Conservation (phyloP, 2,113 vertebrate genomes). For the Blennius ocellaris region DNA sequence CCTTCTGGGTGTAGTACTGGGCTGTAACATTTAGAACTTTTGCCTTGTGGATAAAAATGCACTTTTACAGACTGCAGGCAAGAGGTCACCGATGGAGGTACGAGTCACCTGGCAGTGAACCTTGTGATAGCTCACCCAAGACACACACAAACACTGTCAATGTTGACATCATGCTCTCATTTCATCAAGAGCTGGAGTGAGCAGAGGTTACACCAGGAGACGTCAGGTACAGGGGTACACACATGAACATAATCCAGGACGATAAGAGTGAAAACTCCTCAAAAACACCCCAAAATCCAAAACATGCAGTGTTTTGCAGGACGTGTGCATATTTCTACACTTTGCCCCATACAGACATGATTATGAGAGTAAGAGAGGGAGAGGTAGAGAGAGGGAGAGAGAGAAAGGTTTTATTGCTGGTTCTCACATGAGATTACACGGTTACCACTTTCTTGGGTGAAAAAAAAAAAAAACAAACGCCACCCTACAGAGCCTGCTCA, state of each 20-base stretch:
- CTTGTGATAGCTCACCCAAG: constrained; percentile 42
- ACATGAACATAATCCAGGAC: constrained; percentile 27
- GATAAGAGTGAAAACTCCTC: constrained; percentile 8
- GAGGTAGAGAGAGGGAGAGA: too few species aligned
- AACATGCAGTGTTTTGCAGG: too few species aligned
- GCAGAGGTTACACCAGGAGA: constrained; percentile 47
- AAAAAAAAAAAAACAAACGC: constrained; percentile 21
- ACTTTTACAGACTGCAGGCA: not conserved
- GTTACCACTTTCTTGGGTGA: constrained; percentile 1
- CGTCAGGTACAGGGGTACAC: constrained; percentile 19
- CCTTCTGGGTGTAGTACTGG: not conserved
- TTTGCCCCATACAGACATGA: not conserved
- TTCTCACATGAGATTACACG: constrained; percentile 28
- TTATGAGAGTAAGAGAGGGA: too few species aligned
- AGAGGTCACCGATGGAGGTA: constrained; percentile 16
- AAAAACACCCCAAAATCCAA: not conserved
- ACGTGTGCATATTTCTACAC: not conserved
- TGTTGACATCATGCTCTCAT: constrained; percentile 62
- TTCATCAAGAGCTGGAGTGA: constrained; percentile 41
- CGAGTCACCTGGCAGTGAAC: constrained; percentile 29
- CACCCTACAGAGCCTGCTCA: not conserved
- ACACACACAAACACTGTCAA: constrained; percentile 66
- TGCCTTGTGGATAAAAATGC: not conserved
- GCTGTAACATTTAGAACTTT: constrained; percentile 2
- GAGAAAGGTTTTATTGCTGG: not conserved